phyloP scores from a whole-genome alignment of 2,797 vertebrate genomes.

The Dendrocincla fuliginosa region DNA sequence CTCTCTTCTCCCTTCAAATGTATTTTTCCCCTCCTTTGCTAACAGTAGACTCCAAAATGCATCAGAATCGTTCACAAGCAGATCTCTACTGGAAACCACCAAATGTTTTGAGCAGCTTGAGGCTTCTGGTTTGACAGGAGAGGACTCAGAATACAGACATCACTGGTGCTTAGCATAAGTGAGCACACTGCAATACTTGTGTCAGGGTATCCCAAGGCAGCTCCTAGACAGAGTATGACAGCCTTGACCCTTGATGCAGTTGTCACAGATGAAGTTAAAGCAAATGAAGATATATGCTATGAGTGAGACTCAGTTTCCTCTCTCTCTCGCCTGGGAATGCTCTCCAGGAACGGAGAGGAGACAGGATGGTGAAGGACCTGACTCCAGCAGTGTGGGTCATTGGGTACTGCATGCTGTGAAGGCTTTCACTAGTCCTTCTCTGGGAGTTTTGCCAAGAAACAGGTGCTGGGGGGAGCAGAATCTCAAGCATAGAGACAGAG shows the following conservation, averaged over 20 bases:
- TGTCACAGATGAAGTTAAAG: background rate
- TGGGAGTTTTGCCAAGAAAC: background rate
- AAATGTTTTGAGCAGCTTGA: background rate
- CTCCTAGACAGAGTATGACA: background rate
- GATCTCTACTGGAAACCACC: background rate
- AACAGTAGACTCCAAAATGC: background rate
- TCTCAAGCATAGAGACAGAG: background rate
- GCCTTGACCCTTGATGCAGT: background rate
- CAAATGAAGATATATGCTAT: background rate
- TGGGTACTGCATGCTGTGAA: background rate
- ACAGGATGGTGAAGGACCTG: background rate
- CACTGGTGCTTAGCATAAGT: background rate
- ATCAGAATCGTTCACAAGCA: background rate
- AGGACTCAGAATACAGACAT: background rate
- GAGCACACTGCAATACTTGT: background rate
- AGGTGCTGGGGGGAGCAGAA: background rate
- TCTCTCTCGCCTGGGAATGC: background rate
- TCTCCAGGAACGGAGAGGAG: background rate
- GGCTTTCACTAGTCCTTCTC: background rate
- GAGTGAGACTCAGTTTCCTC: background rate
- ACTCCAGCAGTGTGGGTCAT: background rate
- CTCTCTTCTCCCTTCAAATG: background rate
- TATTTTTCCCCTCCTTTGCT: background rate
- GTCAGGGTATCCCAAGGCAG: rapidly evolving
- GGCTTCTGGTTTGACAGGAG: background rate